Evolutionary conservation across 1,140 invertebrate species (phyloP), one percentile per base, ranked within the genome.

Genomic region (Listronotus bonariensis): DNA sequence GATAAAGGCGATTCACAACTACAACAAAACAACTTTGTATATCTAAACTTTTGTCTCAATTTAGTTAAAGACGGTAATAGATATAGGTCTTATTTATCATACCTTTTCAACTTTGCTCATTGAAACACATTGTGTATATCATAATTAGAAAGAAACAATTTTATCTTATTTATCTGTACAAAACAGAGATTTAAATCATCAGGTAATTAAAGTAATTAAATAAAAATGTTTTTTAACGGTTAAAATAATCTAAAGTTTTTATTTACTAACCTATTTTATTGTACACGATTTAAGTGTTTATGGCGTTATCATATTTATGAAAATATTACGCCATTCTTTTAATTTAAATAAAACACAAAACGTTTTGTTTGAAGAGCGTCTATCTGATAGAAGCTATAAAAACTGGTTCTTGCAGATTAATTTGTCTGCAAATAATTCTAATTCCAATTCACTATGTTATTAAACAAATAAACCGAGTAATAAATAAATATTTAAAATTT

Each of bases 231-330:
- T 11, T n/a, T 42, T 42, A 14, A n/a, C 15, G n/a, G 41, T 42
- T 14, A 8, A 42, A 42, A 42, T 42, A 4, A 42, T 42, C 12
- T 17, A 6, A 42, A 17, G 41, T 40, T 55, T 18, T 55, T 42
- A 55, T 55, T 55, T 55, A 55, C 14, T 42, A 55, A 55, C 53
- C 53, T 42, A 55, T 40, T 41, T 53, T 34, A 38, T n/a, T 12
- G 51, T 38, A 53, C 8, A 53, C 26, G 6, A 53, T 53, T 53
- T 53, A 53, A 36, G 20, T 26, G 32, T 14, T 36, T n/a, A n/a
- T 42, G 40, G 38, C 53, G 15, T 42, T 55, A 42, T 55, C 40
- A 42, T 55, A 17, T 40, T 55, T 55, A 41, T 55, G 38, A 55
- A 18, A 42, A 52, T 48, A 48, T 48, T 20, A 12, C 45, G 45